Base-by-base conservation (phyloP, 2,797 vertebrate species). In the Harpagifer antarcticus region DNA sequence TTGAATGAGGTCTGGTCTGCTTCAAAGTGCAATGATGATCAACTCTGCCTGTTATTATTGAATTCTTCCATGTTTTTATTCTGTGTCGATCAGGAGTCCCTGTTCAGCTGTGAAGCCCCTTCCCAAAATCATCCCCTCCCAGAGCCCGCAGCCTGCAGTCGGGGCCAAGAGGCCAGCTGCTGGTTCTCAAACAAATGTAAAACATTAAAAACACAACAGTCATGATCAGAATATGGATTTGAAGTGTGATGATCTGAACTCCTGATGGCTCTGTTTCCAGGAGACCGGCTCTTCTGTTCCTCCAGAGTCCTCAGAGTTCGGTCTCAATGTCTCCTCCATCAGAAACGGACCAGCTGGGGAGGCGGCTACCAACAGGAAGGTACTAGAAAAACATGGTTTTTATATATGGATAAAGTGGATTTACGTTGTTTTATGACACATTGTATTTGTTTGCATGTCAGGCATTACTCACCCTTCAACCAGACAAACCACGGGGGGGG, bases 281-380 rank as follows among this genome's bases (percentile, higher is more conserved):
- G 94, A 95, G 40, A 91, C 79, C 5, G 91, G 81, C 20, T 69
- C 2, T 1, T 44, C 78, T 43, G 61, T 77, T 63, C 43, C 75
- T 16, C 14, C 55, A 7, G 95, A 96, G 31, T 86, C 68, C 0
- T 66, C 89, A 8, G 94, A 96, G 3, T 96, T 97, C 37, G 96
- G 96, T 60, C 94, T 99, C 78, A 97, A 82, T 33, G 88, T 98
- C 72, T 96, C 95, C 9, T 88, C 96, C 59, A 77, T 98, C 72
- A 84, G 66, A 86, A 89, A 79, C 2, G 84, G 81, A 66, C 76
- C 82, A 63, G 83, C 75, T 45, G 92, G 90, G 56, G 95, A 95
- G 15, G 76, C 78, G 0, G 16, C 55, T 52, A 76, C 52, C 0
- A 83, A 81, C 62, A 95, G 72, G 76, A 96, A 92, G 94, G 97